These are phyloP conservation scores for Lipophrys pholis DNA, from an alignment of 2,113 vertebrate genomes.

Conservation along the genomic window DNA sequence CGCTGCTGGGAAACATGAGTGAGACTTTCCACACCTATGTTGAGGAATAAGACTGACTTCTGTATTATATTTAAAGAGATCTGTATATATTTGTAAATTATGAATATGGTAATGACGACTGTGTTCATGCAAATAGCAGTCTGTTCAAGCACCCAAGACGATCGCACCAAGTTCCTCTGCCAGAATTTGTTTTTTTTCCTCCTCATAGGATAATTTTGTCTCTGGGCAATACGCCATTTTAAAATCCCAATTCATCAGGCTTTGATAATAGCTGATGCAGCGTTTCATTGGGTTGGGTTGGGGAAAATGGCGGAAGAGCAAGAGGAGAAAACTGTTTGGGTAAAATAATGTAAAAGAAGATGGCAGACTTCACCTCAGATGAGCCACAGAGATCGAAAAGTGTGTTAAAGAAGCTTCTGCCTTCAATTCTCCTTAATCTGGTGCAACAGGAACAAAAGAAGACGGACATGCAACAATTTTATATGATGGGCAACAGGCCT, in stretches of 20 bases:
- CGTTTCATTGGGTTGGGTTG: constrained; percentile 38
- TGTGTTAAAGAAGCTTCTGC: background rate
- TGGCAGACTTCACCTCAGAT: background rate
- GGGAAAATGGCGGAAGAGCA: constrained; percentile 22
- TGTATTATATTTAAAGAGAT: constrained; percentile 9
- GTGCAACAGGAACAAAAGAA: too few relatives aligned
- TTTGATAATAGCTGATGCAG: constrained; percentile 70
- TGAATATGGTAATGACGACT: constrained; percentile 47
- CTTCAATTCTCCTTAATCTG: too few relatives aligned
- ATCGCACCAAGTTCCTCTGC: constrained; percentile 51
- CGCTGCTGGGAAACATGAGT: background rate
- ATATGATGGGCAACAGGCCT: too few relatives aligned
- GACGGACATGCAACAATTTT: too few relatives aligned
- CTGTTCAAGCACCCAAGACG: constrained; percentile 33
- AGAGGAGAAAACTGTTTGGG: constrained; percentile 4
- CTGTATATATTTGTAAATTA: constrained; percentile 52
- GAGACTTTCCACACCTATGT: constrained; percentile 15
- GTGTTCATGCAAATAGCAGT: constrained; percentile 43
- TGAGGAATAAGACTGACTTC: constrained; percentile 20
- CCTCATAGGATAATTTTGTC: constrained; percentile 66
- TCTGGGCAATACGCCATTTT: constrained; percentile 70
- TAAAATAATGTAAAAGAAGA: constrained; percentile 2
- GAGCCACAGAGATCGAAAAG: background rate
- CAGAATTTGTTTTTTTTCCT: constrained; percentile 25
- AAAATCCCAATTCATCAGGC: constrained; percentile 69